These are phyloP conservation scores for Hydrozoanthus tunicans DNA, from an alignment of 64 coral and sea anemone genomes.

Conservation along the genomic window DNA sequence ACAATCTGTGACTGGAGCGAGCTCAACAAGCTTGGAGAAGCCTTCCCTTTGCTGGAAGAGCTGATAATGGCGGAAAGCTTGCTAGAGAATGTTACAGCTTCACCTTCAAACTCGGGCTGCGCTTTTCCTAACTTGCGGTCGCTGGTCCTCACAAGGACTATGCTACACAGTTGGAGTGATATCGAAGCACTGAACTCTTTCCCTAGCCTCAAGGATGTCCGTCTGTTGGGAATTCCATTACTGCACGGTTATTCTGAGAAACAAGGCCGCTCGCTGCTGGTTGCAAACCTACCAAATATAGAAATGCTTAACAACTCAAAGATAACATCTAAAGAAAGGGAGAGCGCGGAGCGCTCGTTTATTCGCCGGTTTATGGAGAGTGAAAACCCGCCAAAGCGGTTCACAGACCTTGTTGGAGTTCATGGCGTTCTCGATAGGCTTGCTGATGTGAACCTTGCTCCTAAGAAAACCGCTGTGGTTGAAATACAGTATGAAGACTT, in stretches of 20 bases:
- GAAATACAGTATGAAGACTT: slow-evolving; percentile 71
- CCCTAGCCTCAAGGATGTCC: slow-evolving; percentile 70
- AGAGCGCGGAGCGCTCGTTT: slow-evolving; percentile 86
- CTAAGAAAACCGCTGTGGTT: slow-evolving; percentile 63
- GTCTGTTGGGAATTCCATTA: slow-evolving; percentile 82
- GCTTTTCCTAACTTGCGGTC: slow-evolving; percentile 72
- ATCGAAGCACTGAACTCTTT: slow-evolving; percentile 85
- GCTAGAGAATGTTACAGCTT: background rate
- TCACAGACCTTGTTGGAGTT: slow-evolving; percentile 56
- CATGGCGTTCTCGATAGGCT: slow-evolving; percentile 75
- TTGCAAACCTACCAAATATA: slow-evolving; percentile 91
- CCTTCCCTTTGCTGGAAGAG: slow-evolving; percentile 67
- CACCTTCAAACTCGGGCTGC: background rate
- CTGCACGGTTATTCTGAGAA: slow-evolving; percentile 56
- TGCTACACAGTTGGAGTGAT: slow-evolving; percentile 63
- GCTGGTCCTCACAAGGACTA: slow-evolving; percentile 74
- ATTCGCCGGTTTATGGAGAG: slow-evolving; percentile 78
- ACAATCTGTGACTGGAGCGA: slow-evolving; percentile 74
- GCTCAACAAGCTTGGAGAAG: slow-evolving; percentile 71
- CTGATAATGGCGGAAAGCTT: slow-evolving; percentile 82
- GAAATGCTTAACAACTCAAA: slow-evolving; percentile 78
- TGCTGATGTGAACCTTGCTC: slow-evolving; percentile 76
- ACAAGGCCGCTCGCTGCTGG: slow-evolving; percentile 63
- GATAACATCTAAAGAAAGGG: slow-evolving; percentile 68
- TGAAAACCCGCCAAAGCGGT: slow-evolving; percentile 58